Conservation (phyloP, 2,888 invertebrate species). For the Tachystola acroxantha region DNA sequence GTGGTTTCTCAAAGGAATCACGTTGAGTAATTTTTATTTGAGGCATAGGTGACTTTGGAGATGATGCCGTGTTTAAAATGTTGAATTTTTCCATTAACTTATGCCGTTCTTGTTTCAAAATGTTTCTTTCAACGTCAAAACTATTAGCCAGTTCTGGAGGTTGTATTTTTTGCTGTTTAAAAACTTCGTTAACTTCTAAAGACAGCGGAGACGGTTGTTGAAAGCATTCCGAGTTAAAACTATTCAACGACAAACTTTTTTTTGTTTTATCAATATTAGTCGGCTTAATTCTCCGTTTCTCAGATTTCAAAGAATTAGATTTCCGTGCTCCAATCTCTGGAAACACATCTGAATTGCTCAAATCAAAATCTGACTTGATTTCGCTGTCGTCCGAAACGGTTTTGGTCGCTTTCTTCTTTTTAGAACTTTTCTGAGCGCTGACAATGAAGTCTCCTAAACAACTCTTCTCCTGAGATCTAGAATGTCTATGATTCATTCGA, state of each 20-base stretch:
- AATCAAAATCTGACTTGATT: conserved; percentile 46
- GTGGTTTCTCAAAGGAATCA: conserved; percentile 34
- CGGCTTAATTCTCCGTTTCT: conserved; percentile 71
- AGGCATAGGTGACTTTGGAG: conserved; percentile 41
- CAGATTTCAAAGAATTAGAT: conserved; percentile 49
- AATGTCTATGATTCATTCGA: conserved; percentile 25
- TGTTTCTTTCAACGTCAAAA: conserved; percentile 59
- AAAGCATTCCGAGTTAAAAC: conserved; percentile 53
- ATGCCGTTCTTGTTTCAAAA: conserved; percentile 62
- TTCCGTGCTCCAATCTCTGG: conserved; percentile 64
- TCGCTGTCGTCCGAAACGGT: conserved; percentile 48
- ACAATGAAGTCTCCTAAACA: conserved; percentile 59
- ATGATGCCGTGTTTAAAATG: conserved; percentile 43
- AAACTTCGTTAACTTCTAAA: conserved; percentile 55
- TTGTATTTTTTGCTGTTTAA: conserved; percentile 50
- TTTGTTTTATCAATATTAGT: conserved; percentile 48
- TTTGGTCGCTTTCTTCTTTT: conserved; percentile 49
- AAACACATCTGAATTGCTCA: conserved; percentile 60
- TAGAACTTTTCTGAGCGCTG: conserved; percentile 40
- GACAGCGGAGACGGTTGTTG: conserved; percentile 45
- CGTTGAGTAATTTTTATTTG: conserved; percentile 53
- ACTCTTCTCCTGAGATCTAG: conserved; percentile 54
- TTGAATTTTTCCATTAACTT: conserved; percentile 71
- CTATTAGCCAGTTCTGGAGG: conserved; percentile 44
- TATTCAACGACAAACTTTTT: conserved; percentile 54